phyloP scores from a whole-genome alignment of 2,113 vertebrate genomes.

The Apodemus speciosus region DNA sequence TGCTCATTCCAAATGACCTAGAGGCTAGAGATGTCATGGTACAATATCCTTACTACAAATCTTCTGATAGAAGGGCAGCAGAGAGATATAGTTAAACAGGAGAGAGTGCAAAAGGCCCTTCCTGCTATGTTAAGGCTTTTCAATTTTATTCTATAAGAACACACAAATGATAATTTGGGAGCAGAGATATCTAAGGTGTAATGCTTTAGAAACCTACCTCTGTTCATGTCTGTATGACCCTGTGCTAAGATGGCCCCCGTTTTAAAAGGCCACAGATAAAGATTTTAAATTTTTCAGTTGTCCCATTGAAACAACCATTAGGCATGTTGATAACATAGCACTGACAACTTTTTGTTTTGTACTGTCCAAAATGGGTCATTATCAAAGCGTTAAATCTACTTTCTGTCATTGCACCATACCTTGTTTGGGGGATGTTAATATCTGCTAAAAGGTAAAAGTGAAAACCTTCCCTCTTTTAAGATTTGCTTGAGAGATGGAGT shows the following conservation, averaged over 20 bases:
- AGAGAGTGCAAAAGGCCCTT: background rate
- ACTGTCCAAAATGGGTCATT: background rate
- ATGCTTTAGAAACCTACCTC: background rate
- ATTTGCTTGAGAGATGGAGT: constrained; percentile 70
- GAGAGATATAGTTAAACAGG: background rate
- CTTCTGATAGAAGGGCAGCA: background rate
- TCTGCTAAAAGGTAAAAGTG: constrained; percentile 60
- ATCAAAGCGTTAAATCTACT: constrained; percentile 41
- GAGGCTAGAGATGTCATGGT: background rate
- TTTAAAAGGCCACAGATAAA: background rate
- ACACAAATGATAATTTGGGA: constrained; percentile 11
- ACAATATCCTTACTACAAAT: background rate
- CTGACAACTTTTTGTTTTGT: constrained; percentile 40
- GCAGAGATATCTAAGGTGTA: background rate
- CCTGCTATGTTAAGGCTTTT: background rate
- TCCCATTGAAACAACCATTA: constrained; percentile 34
- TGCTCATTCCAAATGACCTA: background rate
- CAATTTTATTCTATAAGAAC: background rate
- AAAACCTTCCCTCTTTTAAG: constrained; percentile 27
- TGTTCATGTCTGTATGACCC: background rate
- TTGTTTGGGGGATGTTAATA: constrained; percentile 65
- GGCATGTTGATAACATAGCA: constrained; percentile 28
- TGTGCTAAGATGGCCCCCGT: background rate
- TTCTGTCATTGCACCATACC: background rate
- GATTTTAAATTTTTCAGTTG: constrained; percentile 30